phyloP scores from a whole-genome alignment of 2,888 invertebrate genomes.

The Parnassius mnemosyne region DNA sequence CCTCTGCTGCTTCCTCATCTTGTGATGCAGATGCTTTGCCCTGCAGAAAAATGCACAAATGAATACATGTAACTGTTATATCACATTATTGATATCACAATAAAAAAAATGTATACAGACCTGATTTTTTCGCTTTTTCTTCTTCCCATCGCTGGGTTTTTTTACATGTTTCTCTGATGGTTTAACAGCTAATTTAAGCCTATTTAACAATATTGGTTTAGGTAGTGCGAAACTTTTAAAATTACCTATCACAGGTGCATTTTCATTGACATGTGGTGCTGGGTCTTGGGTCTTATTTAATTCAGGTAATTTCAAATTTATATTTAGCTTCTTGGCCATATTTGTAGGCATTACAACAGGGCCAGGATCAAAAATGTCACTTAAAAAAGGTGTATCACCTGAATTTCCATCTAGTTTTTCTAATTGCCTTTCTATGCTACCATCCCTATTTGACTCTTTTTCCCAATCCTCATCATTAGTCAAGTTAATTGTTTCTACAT shows the following conservation, averaged over 20 bases:
- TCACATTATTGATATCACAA: slow-evolving; percentile 5
- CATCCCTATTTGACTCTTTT: slow-evolving; percentile 62
- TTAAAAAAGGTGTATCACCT: slow-evolving; percentile 70
- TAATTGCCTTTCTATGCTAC: slow-evolving; percentile 64
- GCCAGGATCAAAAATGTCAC: slow-evolving; percentile 74
- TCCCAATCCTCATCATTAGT: slow-evolving; percentile 75
- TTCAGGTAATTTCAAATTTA: slow-evolving; percentile 50
- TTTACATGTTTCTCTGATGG: slow-evolving; percentile 52
- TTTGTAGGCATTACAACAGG: slow-evolving; percentile 56
- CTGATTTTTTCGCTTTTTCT: slow-evolving; percentile 58
- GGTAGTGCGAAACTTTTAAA: slow-evolving; percentile 77
- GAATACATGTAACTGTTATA: slow-evolving; percentile 4
- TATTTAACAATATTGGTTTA: slow-evolving; percentile 72
- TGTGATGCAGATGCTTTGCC: slow-evolving; percentile 54
- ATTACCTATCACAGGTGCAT: slow-evolving; percentile 66
- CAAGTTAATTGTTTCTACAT: slow-evolving; percentile 64
- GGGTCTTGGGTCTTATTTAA: slow-evolving; percentile 43
- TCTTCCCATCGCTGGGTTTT: slow-evolving; percentile 48
- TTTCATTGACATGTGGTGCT: slow-evolving; percentile 49
- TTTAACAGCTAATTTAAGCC: slow-evolving; percentile 68
- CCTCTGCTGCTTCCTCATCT: slow-evolving; percentile 70
- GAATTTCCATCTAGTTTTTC: slow-evolving; percentile 60
- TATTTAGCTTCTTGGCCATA: slow-evolving; percentile 55
- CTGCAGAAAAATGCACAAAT: slow-evolving; percentile 58
- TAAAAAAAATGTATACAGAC: slow-evolving; percentile 54